Evolutionary conservation across 2,888 invertebrate species (phyloP).

Genomic region (Omphaloscelis lunosa): DNA sequence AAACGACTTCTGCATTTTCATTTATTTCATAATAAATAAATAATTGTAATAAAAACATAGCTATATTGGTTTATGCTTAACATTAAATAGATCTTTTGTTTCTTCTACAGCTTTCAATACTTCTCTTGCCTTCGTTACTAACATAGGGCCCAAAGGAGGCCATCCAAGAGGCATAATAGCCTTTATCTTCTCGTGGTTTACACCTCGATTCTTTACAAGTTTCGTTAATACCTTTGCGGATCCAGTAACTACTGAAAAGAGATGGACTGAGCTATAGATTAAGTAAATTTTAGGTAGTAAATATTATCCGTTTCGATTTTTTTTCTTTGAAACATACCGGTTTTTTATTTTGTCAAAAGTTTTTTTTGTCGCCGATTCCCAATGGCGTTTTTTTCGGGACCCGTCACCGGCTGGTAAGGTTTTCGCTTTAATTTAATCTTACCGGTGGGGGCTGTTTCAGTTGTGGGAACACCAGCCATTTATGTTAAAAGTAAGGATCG

Average conservation of each 20-base stretch:
- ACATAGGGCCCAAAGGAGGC: conserved; percentile 47
- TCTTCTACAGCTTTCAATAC: neutral
- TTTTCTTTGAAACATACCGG: neutral
- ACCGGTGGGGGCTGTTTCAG: neutral
- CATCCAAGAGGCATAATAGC: conserved; percentile 43
- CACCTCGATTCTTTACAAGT: neutral
- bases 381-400: neutral
- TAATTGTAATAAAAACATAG: neutral
- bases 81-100: neutral
- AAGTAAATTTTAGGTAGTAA: neutral
- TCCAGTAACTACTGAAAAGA: conserved; percentile 31
- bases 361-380: neutral
- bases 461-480: neutral
- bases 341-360: neutral
- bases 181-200: neutral
- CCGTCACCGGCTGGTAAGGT: neutral
- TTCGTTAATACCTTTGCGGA: neutral
- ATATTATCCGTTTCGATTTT: neutral
- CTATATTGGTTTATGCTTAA: neutral
- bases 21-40: conserved; percentile 16
- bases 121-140: neutral
- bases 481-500: too few relatives aligned
- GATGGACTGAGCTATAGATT: neutral
- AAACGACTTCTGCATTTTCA: neutral
- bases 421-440: neutral